Evolutionary conservation across 2,797 vertebrate genomes (phyloP).

Genomic region (Sorex maritimensis): DNA sequence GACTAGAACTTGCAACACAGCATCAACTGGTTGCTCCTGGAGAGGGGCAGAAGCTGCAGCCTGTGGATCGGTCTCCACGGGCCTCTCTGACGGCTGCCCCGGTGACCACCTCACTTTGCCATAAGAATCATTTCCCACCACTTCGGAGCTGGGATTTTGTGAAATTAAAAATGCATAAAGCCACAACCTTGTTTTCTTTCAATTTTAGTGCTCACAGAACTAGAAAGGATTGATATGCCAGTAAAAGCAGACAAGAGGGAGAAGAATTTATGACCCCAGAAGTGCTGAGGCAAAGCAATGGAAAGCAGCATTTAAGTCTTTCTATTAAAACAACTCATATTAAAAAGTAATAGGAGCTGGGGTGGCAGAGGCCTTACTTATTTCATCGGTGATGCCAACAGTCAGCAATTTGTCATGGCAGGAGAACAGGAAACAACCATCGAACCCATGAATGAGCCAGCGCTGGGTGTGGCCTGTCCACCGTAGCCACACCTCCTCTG

Average conservation of each 20-base stretch:
- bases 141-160: constrained; percentile 87
- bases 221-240: constrained; percentile 91
- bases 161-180: constrained; percentile 91
- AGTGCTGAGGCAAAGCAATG: constrained; percentile 86
- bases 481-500: not conserved
- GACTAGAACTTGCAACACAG: constrained; percentile 22
- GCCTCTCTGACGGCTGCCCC: constrained; percentile 12
- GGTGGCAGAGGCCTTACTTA: constrained; percentile 83
- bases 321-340: constrained; percentile 88
- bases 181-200: constrained; percentile 90
- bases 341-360: constrained; percentile 87
- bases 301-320: constrained; percentile 86
- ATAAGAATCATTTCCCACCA: constrained; percentile 71
- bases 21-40: not conserved
- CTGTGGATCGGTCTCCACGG: not conserved
- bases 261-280: constrained; percentile 89
- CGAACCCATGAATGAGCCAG: constrained; percentile 39
- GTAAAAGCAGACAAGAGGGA: constrained; percentile 85
- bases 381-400: constrained; percentile 83
- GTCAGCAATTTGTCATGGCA: constrained; percentile 82
- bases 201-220: constrained; percentile 89
- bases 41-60: not conserved
- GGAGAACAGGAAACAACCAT: constrained; percentile 64
- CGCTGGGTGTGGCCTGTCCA: not conserved
- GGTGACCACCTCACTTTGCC: not conserved